Evolutionary conservation across 2,113 vertebrate species (phyloP).

Genomic region (Phyllostomus discolor): DNA sequence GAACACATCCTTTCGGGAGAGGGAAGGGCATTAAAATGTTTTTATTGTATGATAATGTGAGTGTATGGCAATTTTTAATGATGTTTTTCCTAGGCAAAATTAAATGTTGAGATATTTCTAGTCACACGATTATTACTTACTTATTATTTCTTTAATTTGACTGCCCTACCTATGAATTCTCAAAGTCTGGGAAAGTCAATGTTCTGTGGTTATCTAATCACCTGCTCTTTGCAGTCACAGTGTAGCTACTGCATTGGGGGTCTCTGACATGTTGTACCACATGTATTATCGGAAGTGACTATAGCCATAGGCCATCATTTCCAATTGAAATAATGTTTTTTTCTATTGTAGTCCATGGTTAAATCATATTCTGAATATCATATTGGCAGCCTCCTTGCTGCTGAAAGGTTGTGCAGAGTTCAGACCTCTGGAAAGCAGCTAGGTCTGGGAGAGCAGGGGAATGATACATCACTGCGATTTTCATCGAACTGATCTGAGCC

Average conservation of each 20-base stretch:
- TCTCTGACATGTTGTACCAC: constrained; percentile 13
- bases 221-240: not conserved
- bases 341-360: constrained; percentile 49
- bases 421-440: not conserved
- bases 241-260: not conserved
- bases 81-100: not conserved
- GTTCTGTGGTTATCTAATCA: not conserved
- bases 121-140: not conserved
- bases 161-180: not conserved
- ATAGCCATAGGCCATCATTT: constrained; percentile 50
- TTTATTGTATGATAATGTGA: not conserved
- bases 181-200: not conserved
- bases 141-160: not conserved
- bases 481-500: not conserved
- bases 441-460: not conserved
- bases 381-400: not conserved
- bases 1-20: not conserved
- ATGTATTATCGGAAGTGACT: constrained; percentile 25
- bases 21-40: not conserved
- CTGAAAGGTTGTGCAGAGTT: not conserved
- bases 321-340: constrained; percentile 70
- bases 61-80: not conserved
- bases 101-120: not conserved
- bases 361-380: constrained; percentile 61
- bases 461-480: not conserved